Base-by-base conservation (phyloP, 1,140 invertebrate species). In the Caenorhabditis remanei region DNA sequence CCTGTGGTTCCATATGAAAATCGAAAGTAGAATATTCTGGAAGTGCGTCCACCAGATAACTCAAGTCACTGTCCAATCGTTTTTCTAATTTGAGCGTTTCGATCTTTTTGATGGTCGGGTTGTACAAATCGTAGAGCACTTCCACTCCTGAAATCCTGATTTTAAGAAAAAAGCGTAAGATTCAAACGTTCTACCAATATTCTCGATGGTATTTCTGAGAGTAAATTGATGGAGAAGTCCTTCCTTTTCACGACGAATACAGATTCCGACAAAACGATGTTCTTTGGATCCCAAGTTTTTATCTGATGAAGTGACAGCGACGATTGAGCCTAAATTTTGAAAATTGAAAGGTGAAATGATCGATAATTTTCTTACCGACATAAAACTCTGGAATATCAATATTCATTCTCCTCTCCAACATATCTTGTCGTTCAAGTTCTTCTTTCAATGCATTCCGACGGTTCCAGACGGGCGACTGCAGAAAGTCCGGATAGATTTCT, bases 361-460 rank as follows among this genome's bases (percentile, higher is more conserved):
- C 50, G 0, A 65, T 16, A 67, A 79, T 50, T 56, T 19, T 93
- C 95, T 93, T 93, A 96, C 96, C 97, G 91, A 98, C 97, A 94
- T 98, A 99, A 94, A 99, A 99, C 93, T 98, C 97, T 5, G 98
- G 98, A 89, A 99, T 96, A 92, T 96, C 95, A 86, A 99, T 94
- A 87, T 96, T 94, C 85, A 93, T 93, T 91, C 97, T 94, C 87
- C 98, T 94, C 79, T 95, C 95, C 2, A 99, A 90, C 98, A 99
- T 99, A 93, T 99, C 98, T 83, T 94, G 93, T 85, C 97, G 94
- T 91, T 99, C 97, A 14, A 99, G 93, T 93, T 95, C 96, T 93
- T 99, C 98, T 88, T 95, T 93, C 0, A 99, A 91, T 24, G 93
- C 90, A 93, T 99, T 97, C 87, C 98, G 93, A 91, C 94, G 95